Base-by-base conservation (phyloP, 2,113 vertebrate species). In the Phasianus colchicus region DNA sequence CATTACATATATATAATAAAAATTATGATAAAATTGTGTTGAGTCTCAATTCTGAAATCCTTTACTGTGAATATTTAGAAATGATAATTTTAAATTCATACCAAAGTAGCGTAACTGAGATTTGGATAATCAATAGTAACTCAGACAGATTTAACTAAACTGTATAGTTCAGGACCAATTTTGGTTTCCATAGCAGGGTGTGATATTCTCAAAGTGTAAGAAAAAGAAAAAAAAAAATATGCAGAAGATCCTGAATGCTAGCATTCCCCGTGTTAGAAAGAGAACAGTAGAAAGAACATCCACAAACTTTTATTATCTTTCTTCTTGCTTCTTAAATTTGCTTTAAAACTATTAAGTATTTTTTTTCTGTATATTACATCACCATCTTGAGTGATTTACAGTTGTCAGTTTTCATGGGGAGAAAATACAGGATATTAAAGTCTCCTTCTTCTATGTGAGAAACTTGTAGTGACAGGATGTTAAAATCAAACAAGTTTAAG, bases 11-110 rank as follows among this genome's bases (percentile, higher is more conserved):
- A 21, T 48, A 10, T 6, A 42, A 48, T 48, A 22, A 48, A 48
- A 73, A 19, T 70, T 81, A 6, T 74, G 58, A 43, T 72, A 76
- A 73, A 69, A 48, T 48, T 14, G 21, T 52, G 10, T 24, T 67
- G 57, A 76, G 83, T 38, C 69, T 73, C 89, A 57, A 76, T 66
- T 55, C 45, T 54, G 55, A 55, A 91, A 77, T 65, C 30, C 29
- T 89, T 91, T 90, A 27, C 61, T 75, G 47, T 86, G 65, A 13
- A 14, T 91, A 45, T 93, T 86, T 42, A 84, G 54, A 38, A 87
- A 30, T n/a, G 42, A 5, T 71, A 89, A 70, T 90, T n/a, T 76
- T 81, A 70, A n/a, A 40, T 40, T 83, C 47, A 72, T 83, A 47
- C 18, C 4, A 18, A 80, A 88, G 79, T 82, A 76, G 3, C 19